These are phyloP conservation scores for Condylura cristata DNA, from an alignment of 2,113 vertebrate species.

Conservation along the genomic window DNA sequence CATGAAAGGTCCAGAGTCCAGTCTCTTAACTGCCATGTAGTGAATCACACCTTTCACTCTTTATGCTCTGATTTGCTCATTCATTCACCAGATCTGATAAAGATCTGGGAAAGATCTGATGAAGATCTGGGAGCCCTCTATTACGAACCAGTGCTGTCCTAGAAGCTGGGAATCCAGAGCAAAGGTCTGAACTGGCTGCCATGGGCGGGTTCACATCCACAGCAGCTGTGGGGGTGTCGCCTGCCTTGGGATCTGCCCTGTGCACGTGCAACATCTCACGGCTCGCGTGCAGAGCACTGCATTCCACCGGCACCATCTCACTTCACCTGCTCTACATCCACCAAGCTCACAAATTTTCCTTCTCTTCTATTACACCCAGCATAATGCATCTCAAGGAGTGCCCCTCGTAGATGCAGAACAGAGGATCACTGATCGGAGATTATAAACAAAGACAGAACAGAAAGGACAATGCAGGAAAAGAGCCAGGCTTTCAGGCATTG, in stretches of 20 bases:
- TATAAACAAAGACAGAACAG: neutral
- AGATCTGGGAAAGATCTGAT: too few species aligned
- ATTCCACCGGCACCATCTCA: too few species aligned
- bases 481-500: neutral
- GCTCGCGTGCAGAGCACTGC: too few species aligned
- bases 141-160: neutral
- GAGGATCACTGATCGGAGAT: neutral
- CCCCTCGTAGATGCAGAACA: neutral
- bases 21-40: neutral
- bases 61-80: neutral
- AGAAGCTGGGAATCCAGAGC: neutral
- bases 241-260: neutral
- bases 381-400: neutral
- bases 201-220: accelerated
- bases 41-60: neutral
- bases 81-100: neutral
- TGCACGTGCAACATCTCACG: neutral
- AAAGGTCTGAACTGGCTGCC: neutral
- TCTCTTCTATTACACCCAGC: neutral
- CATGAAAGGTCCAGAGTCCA: neutral
- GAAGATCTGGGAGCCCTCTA: neutral
- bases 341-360: neutral
- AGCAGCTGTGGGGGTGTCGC: neutral
- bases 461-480: neutral
- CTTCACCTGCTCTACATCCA: neutral